Evolutionary conservation across 2,888 invertebrate genomes (phyloP).

Genomic region (Theodoxus fluviatilis): DNA sequence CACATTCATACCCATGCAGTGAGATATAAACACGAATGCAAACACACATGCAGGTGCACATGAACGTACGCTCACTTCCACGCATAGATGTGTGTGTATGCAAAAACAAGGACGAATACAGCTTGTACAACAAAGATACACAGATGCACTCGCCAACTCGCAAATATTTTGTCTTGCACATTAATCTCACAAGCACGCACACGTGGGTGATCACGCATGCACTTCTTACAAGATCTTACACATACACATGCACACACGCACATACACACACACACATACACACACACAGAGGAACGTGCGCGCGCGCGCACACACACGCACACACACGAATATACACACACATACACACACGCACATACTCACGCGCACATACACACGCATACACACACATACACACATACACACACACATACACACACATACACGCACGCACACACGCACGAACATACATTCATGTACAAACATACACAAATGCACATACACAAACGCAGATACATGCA

Average conservation of each 20-base stretch:
- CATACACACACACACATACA: not conserved
- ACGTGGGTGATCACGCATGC: no score
- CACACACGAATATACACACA: not conserved
- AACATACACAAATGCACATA: not conserved
- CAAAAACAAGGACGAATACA: no score
- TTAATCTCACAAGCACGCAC: no score
- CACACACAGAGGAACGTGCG: not conserved
- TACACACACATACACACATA: slow-evolving; percentile 1
- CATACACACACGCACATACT: slow-evolving; percentile 2
- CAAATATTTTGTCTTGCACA: no score
- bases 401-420: slow-evolving; percentile 10
- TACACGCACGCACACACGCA: slow-evolving; percentile 5
- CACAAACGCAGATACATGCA: not conserved
- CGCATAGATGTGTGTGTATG: no score
- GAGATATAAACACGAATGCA: no score
- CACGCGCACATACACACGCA: slow-evolving; percentile 6
- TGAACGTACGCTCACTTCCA: no score
- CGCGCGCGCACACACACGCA: not conserved
- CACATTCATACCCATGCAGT: no score
- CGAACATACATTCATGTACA: not conserved
- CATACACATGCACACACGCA: not conserved
- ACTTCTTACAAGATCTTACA: not conserved
- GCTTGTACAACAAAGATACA: no score
- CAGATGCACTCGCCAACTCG: no score
- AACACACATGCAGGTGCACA: no score